phyloP scores from a whole-genome alignment of 2,797 vertebrate species.

The Vipera latastei region DNA sequence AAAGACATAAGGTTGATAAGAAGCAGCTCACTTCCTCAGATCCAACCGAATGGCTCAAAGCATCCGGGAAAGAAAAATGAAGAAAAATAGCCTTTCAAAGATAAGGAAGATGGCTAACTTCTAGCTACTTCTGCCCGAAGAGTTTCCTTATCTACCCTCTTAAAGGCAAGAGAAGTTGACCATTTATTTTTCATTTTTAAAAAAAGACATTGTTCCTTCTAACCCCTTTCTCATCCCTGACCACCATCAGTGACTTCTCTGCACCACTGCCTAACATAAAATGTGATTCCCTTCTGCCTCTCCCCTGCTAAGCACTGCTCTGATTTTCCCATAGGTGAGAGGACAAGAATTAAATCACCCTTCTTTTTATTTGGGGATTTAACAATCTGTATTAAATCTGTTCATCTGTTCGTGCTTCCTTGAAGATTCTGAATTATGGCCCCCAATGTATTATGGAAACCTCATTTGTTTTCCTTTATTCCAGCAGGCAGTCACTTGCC shows the following conservation, averaged over 20 bases:
- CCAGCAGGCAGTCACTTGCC: slow-evolving; percentile 57
- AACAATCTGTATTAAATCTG: slow-evolving; percentile 66
- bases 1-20: not conserved
- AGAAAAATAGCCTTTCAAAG: not conserved
- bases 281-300: slow-evolving; percentile 47
- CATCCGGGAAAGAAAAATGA: not conserved
- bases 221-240: slow-evolving; percentile 68
- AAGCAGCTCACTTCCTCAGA: not conserved
- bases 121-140: slow-evolving; percentile 14
- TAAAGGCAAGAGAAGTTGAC: slow-evolving; percentile 63
- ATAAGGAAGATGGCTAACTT: not conserved
- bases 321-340: slow-evolving; percentile 59
- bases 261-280: slow-evolving; percentile 55
- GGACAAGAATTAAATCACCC: slow-evolving; percentile 64
- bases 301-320: slow-evolving; percentile 53
- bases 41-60: not conserved
- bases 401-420: slow-evolving; percentile 58
- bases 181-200: slow-evolving; percentile 16
- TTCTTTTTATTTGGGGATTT: slow-evolving; percentile 66
- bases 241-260: slow-evolving; percentile 63
- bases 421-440: slow-evolving; percentile 66
- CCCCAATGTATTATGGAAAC: slow-evolving; percentile 52
- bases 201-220: slow-evolving; percentile 65
- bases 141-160: slow-evolving; percentile 62
- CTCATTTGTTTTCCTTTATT: slow-evolving; percentile 68